Base-by-base conservation (phyloP, 2,888 invertebrate genomes). In the Helleia helle region DNA sequence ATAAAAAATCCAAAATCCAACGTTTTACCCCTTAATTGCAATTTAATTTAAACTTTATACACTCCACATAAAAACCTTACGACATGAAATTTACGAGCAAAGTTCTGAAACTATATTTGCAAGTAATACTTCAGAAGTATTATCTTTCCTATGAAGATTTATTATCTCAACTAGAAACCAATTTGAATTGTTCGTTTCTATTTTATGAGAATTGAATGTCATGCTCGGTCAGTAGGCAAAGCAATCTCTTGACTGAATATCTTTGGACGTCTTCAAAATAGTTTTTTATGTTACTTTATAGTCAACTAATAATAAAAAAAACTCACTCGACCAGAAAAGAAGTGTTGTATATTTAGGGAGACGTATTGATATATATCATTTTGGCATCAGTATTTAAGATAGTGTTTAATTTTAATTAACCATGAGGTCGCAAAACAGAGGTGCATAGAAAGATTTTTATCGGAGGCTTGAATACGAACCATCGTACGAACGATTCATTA, bases 401-500 rank as follows among this genome's bases (percentile, higher is more conserved):
- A n/a, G n/a, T n/a, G n/a, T n/a, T 13, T 38, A 9, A 36, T 9
- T 5, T 11, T 2, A 17, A 4, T 27, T 36, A 13, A n/a, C n/a
- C 44, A 84, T 84, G 83, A 75, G 83, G 51, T 83, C 83, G 36
- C 81, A 81, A 61, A 83, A 84, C 93, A 1, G 95, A 95, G 73
- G 92, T 94, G 55, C 92, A 94, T 64, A 87, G 96, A 29, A 98
- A 98, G 72, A 87, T 98, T 43, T 98, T 98, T 65, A 97, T 98
- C 63, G 98, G 97, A 28, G 97, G 97, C 9, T 80, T 98, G 24
- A 97, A 97, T 71, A n/a, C n/a, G n/a, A n/a, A n/a, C n/a, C 97
- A 96, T 69, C 91, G 95, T 48, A 97, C 97, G 2, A 94, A 97
- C 60, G 97, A 97, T 41, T 94, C 95, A 1, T 71, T 98, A 5